Conservation (phyloP, 2,113 vertebrate genomes). For the Pyxicephalus adspersus region DNA sequence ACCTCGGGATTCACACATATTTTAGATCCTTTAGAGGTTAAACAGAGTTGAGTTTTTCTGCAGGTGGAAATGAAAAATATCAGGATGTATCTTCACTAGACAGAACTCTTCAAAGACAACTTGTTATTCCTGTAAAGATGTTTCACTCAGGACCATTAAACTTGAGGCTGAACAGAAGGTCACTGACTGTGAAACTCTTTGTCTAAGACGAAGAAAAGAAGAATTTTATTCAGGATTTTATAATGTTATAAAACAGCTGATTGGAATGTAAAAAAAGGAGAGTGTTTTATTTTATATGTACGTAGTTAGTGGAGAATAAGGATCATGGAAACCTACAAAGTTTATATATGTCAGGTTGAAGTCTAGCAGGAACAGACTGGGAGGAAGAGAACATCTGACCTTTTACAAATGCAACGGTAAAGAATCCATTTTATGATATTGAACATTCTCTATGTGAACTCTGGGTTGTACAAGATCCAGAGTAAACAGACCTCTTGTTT, state of each 20-base stretch:
- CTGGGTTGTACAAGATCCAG: no score
- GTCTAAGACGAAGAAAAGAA: conserved; percentile 11
- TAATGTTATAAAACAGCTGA: conserved; percentile 39
- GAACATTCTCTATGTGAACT: no score
- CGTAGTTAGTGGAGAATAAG: conserved; percentile 14
- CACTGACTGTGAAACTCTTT: conserved; percentile 6
- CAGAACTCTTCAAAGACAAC: conserved; percentile 17
- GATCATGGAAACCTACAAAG: conserved; percentile 46
- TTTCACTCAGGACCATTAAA: conserved; percentile 40
- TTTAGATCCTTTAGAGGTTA: conserved; percentile 1
- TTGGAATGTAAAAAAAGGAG: conserved; percentile 13
- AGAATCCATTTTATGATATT: conserved; percentile 6
- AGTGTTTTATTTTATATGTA: conserved; percentile 49
- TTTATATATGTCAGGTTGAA: conserved; percentile 51
- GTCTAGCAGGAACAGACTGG: conserved; percentile 48
- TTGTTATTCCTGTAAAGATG: conserved; percentile 34
- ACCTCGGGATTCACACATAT: conserved; percentile 17
- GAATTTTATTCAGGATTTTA: neutral
- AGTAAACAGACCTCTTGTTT: no score
- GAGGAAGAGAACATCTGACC: conserved; percentile 28
- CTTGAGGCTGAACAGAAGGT: conserved; percentile 45
- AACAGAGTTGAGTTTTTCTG: conserved; percentile 12
- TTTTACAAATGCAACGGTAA: conserved; percentile 30
- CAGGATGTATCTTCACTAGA: conserved; percentile 42
- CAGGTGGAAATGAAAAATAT: conserved; percentile 38